Evolutionary conservation across 2,113 vertebrate genomes (phyloP).

Genomic region (Hippolais icterina): DNA sequence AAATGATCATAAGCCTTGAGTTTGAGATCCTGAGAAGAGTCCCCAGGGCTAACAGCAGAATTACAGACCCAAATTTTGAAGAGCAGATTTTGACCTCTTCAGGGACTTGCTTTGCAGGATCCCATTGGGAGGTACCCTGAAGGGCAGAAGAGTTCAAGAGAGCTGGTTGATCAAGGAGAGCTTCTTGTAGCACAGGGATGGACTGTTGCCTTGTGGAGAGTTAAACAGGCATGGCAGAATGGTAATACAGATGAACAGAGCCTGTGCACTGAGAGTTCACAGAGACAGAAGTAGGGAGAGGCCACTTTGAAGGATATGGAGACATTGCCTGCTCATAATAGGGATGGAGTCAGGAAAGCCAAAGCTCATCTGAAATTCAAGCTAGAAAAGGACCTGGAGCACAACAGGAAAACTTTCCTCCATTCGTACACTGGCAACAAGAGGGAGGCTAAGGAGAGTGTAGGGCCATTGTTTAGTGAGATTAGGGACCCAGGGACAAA

Average conservation of each 20-base stretch:
- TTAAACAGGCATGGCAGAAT: not conserved
- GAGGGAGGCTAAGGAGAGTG: not conserved
- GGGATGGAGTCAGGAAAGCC: not conserved
- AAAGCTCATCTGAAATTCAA: not conserved
- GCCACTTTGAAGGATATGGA: not conserved
- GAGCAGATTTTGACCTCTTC: not conserved
- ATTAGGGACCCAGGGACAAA: not conserved
- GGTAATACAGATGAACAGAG: not conserved
- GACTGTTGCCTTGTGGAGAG: not conserved
- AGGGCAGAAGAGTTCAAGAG: not conserved
- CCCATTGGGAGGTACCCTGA: not conserved
- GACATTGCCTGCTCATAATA: not conserved
- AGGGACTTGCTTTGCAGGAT: not conserved
- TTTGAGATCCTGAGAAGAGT: not conserved
- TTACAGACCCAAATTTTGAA: not conserved
- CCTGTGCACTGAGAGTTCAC: not conserved
- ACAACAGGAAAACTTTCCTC: not conserved
- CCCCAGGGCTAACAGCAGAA: not conserved
- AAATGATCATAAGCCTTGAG: not conserved
- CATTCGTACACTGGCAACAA: rapidly evolving
- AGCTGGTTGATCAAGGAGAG: not conserved
- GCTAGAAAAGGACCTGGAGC: not conserved
- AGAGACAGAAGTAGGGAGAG: not conserved
- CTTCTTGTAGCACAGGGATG: not conserved
- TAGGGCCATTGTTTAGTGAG: not conserved